A percentile compares a stretch with the other conserved stretches of the same genome.
Evolutionary conservation across 2,888 invertebrate genomes (phyloP).

Genomic region (Drosophila rubida): DNA sequence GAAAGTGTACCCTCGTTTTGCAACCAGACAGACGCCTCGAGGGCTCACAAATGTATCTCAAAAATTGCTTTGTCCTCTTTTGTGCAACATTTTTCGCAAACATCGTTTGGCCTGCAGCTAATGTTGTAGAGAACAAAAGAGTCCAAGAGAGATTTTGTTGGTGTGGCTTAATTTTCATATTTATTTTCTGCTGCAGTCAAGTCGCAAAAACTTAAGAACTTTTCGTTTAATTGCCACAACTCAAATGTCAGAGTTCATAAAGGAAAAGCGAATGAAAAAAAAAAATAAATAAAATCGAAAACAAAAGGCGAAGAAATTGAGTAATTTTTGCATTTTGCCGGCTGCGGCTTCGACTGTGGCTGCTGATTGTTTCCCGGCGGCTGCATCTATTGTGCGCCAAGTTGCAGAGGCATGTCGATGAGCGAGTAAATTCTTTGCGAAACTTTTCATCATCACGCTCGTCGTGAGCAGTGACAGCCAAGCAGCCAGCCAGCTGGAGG

Average conservation of each 20-base stretch:
- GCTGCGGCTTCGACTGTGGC: constrained; percentile 31
- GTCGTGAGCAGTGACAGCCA: constrained; percentile 22
- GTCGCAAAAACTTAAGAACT: constrained; percentile 33
- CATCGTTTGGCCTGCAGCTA: constrained; percentile 32
- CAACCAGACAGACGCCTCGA: constrained; percentile 13
- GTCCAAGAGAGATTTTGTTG: background rate
- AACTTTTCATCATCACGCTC: constrained; percentile 56
- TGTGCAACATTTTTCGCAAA: constrained; percentile 18
- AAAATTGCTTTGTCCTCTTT: constrained; percentile 19
- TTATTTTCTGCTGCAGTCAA: constrained; percentile 28
- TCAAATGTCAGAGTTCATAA: constrained; percentile 32
- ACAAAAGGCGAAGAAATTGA: constrained; percentile 35
- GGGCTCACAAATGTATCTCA: constrained; percentile 9
- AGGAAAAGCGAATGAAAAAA: background rate
- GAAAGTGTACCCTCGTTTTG: constrained; percentile 1
- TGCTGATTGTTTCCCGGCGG: constrained; percentile 73
- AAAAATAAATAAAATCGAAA: background rate
- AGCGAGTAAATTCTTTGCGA: constrained; percentile 61
- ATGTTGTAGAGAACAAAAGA: constrained; percentile 11
- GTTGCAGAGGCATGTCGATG: constrained; percentile 62
- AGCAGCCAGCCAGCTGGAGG: constrained; percentile 10
- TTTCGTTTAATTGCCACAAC: constrained; percentile 60
- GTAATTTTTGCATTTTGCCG: constrained; percentile 66
- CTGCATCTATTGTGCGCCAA: constrained; percentile 63
- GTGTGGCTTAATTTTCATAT: constrained; percentile 41